Evolutionary conservation across 2,797 vertebrate genomes (phyloP).

Genomic region (Neosilurus mollespiculum): DNA sequence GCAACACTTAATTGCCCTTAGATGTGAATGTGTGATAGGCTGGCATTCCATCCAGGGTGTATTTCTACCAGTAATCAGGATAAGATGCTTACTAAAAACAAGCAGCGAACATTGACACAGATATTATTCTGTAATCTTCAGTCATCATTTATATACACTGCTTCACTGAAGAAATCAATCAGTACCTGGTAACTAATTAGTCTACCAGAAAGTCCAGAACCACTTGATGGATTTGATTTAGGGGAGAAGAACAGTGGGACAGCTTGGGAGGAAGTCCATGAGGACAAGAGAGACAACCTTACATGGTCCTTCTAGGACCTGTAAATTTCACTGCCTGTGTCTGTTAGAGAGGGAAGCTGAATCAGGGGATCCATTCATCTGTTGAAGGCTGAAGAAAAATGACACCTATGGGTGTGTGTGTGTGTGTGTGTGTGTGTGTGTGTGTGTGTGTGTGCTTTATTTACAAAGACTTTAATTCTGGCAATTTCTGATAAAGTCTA

Average conservation of each 20-base stretch:
- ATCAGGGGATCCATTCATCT: conserved; percentile 64
- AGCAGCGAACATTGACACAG: neutral
- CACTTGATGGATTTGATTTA: conserved; percentile 68
- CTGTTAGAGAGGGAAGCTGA: conserved; percentile 56
- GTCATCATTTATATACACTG: neutral
- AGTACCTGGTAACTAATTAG: conserved; percentile 52
- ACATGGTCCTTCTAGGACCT: conserved; percentile 33
- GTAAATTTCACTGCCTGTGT: conserved; percentile 67
- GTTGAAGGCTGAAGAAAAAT: conserved; percentile 15
- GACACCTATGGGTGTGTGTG: conserved; percentile 32
- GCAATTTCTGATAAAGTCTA: conserved; percentile 18
- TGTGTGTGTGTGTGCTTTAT: neutral
- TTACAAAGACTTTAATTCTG: conserved; percentile 2
- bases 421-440: conserved; percentile 34
- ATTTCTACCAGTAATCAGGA: neutral
- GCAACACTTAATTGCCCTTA: neutral
- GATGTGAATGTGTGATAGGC: conserved; percentile 7
- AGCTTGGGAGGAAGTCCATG: conserved; percentile 16
- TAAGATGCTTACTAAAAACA: neutral
- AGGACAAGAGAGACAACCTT: conserved; percentile 14
- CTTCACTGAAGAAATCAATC: neutral
- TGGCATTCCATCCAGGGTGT: neutral
- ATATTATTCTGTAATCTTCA: neutral
- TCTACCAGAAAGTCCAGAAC: conserved; percentile 59
- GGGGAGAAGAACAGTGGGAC: conserved; percentile 56